Evolutionary conservation across 2,797 vertebrate genomes (phyloP).

Genomic region (Sebastiscus albofasciatus): DNA sequence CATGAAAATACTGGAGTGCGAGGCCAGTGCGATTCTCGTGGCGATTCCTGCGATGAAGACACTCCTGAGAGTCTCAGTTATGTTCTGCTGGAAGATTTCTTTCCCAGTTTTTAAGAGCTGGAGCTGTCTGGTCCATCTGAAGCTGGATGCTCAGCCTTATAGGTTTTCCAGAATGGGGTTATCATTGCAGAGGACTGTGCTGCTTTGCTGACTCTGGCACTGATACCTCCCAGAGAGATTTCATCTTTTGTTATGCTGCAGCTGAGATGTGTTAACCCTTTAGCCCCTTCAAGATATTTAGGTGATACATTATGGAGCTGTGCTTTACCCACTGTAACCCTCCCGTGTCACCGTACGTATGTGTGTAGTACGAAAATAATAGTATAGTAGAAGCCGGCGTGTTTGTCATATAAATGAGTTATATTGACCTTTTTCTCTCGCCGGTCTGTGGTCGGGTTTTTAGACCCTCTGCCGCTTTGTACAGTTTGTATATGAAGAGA

Average conservation of each 20-base stretch:
- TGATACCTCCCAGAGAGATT: conserved; percentile 79
- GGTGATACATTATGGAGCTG: conserved; percentile 4
- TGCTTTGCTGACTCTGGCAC: conserved; percentile 78
- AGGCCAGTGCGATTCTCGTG: conserved; percentile 45
- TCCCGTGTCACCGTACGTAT: not conserved
- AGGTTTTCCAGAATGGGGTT: conserved; percentile 78
- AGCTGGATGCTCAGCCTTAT: conserved; percentile 67
- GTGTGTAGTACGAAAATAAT: not conserved
- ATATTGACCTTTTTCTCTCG: conserved; percentile 52
- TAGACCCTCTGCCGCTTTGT: conserved; percentile 61
- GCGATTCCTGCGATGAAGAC: conserved; percentile 59
- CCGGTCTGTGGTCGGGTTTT: conserved; percentile 57
- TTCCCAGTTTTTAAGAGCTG: conserved; percentile 60
- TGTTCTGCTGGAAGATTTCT: conserved; percentile 63
- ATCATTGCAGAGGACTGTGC: conserved; percentile 71
- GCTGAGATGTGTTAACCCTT: conserved; percentile 72
- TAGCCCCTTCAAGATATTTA: conserved; percentile 41
- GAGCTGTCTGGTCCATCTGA: conserved; percentile 61
- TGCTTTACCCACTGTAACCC: not conserved
- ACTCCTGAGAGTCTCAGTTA: conserved; percentile 66
- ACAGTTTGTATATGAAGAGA: conserved; percentile 67
- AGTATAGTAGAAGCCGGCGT: conserved; percentile 2
- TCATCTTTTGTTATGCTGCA: conserved; percentile 78
- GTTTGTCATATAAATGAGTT: conserved; percentile 47
- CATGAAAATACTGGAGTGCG: conserved; percentile 51